Percentiles rank a stretch among this genome's conserved stretches.
Evolutionary conservation across 2,888 invertebrate genomes (phyloP).

Genomic region (Toxonevra muliebris): DNA sequence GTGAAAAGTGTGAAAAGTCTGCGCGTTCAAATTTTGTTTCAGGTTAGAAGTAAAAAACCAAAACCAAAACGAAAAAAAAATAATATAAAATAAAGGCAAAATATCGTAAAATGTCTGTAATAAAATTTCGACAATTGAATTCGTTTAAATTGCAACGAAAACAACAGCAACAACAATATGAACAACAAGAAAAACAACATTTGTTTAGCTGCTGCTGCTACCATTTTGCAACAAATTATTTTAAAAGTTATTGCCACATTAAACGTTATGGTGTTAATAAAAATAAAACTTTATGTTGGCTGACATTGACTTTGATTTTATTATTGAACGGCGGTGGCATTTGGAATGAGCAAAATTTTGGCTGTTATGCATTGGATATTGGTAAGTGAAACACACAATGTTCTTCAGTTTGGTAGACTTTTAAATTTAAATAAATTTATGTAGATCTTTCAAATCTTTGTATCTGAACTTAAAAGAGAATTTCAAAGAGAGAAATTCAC

Average conservation of each 20-base stretch:
- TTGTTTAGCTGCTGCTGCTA: slow-evolving; percentile 38
- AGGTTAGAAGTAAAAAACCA: slow-evolving; percentile 17
- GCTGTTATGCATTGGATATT: slow-evolving; percentile 50
- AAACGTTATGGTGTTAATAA: slow-evolving; percentile 56
- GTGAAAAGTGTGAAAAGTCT: slow-evolving; percentile 31
- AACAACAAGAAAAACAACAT: slow-evolving; percentile 26
- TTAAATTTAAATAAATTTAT: no score
- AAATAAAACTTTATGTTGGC: slow-evolving; percentile 59
- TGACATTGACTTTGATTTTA: slow-evolving; percentile 60
- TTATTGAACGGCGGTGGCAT: slow-evolving; percentile 46
- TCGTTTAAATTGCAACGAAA: slow-evolving; percentile 43
- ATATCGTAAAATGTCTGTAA: slow-evolving; percentile 49
- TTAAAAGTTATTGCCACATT: slow-evolving; percentile 56
- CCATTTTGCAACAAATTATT: slow-evolving; percentile 56
- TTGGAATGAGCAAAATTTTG: slow-evolving; percentile 34
- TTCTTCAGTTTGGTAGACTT: no score
- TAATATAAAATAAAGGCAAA: slow-evolving; percentile 4
- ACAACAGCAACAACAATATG: slow-evolving; percentile 21
- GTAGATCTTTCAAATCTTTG: no score
- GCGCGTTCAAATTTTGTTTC: slow-evolving; percentile 26
- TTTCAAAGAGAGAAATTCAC: no score
- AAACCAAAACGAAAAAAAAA: slow-evolving; percentile 13
- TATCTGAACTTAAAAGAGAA: no score
- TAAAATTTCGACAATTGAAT: slow-evolving; percentile 51
- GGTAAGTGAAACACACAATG: slow-evolving; percentile 48